Evolutionary conservation across 2,888 invertebrate genomes (phyloP).

Genomic region (Panopea generosa): DNA sequence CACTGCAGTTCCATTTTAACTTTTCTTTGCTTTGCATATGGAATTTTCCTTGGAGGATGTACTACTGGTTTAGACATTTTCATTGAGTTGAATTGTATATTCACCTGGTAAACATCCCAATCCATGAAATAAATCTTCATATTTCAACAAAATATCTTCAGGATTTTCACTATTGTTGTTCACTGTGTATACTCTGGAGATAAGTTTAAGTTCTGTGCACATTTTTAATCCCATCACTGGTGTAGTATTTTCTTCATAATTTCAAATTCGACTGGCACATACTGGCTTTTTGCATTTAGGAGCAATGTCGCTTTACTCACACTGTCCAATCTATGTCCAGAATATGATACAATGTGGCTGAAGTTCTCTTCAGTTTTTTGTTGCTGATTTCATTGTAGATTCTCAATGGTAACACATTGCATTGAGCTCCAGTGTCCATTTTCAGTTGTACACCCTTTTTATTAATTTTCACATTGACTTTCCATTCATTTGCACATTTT

Average conservation of each 20-base stretch:
- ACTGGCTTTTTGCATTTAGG: conserved; percentile 17
- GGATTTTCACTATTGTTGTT: conserved; percentile 2
- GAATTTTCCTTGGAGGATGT: conserved; percentile 55
- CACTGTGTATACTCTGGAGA: conserved; percentile 31
- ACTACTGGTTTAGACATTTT: conserved; percentile 54
- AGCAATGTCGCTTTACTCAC: conserved; percentile 3
- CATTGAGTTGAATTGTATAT: conserved; percentile 42
- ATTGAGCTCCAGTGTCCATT: conserved; percentile 31
- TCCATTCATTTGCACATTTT: conserved; percentile 8
- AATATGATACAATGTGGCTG: conserved; percentile 22
- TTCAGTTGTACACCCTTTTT: conserved; percentile 20
- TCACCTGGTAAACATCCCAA: conserved; percentile 59
- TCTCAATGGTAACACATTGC: conserved; percentile 22
- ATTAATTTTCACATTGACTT: conserved; percentile 6
- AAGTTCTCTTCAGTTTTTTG: conserved; percentile 5
- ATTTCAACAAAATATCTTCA: conserved; percentile 3
- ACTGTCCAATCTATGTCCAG: conserved; percentile 21
- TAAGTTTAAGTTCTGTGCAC: conserved; percentile 32
- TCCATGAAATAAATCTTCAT: conserved; percentile 45
- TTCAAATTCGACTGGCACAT: conserved; percentile 16
- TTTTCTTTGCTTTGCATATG: conserved; percentile 45
- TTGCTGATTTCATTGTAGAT: conserved; percentile 11
- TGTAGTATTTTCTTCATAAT: conserved; percentile 12
- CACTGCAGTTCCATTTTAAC: conserved; percentile 53
- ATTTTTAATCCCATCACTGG: conserved; percentile 25